A percentile compares a stretch with the other conserved stretches of the same genome.
phyloP scores from a whole-genome alignment of 37 sponge, comb jelly and placozoan genomes.

The Haliclona indistincta region DNA sequence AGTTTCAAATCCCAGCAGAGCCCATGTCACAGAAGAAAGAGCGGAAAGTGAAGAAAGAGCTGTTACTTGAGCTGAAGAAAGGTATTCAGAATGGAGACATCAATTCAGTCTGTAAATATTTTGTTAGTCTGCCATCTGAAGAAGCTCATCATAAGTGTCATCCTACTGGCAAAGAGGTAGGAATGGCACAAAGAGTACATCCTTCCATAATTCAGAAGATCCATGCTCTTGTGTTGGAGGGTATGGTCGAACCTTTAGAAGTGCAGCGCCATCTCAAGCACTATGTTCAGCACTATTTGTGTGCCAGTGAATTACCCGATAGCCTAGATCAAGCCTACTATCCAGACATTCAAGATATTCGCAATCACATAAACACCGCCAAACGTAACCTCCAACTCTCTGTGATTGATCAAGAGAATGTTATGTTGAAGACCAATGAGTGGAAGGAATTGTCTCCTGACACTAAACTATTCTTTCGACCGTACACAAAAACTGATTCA shows the following conservation, averaged over 20 bases:
- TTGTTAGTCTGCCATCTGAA: conserved; percentile 6
- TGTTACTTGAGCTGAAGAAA: not conserved
- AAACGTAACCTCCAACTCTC: conserved; percentile 24
- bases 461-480: conserved; percentile 8
- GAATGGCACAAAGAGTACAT: conserved; percentile 10
- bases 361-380: conserved; percentile 19
- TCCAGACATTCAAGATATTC: conserved; percentile 15
- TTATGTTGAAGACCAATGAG: conserved; percentile 12
- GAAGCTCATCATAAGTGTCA: conserved; percentile 13
- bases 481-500: too few species aligned
- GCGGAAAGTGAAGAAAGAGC: not conserved
- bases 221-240: not conserved
- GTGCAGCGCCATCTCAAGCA: not conserved
- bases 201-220: conserved; percentile 7
- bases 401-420: conserved; percentile 41
- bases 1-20: not conserved
- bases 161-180: not conserved
- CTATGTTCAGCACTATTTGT: not conserved
- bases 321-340: conserved; percentile 7
- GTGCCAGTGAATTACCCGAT: not conserved
- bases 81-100: not conserved
- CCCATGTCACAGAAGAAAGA: not conserved
- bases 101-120: not conserved
- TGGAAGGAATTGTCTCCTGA: conserved; percentile 9
- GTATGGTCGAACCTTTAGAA: conserved; percentile 10